Evolutionary conservation across 1,140 invertebrate genomes (phyloP), one percentile per base, ranked within the genome.

Genomic region (Drosophila lacteicornis): DNA sequence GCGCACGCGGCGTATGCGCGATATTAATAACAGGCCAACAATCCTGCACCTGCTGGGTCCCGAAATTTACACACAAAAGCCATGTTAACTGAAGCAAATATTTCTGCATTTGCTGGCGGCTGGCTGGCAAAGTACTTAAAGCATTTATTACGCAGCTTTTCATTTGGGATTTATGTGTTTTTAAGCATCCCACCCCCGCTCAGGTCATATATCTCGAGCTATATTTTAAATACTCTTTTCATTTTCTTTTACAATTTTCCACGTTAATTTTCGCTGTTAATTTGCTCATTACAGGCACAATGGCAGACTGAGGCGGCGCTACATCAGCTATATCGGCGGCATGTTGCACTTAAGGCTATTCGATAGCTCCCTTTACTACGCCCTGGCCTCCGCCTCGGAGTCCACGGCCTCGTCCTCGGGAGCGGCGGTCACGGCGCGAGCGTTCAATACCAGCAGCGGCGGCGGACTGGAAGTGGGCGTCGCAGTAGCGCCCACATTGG

Each of bases 311-410:
- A 33, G 43, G 9, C 43, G 51, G 0, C 8, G 12, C 49, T 51
- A 17, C 19, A 61, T 45, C 58, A 62, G 13, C 46, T 30, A 36
- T 36, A 11, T 36, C 33, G 9, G 33, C 33, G 33, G 57, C 42
- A 88, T 90, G 85, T 70, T 90, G 61, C 85, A 90, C 56, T 67
- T 90, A 66, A 82, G 82, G 65, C 75, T 90, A 51, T 90, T 90
- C 60, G 85, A 91, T 82, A 90, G 71, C 70, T 79, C 85, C 15
- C 75, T 85, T 22, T 82, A 85, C 53, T 79, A 79, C 38, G 70
- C 74, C 17, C 58, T 85, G 60, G 68, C 85, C 59, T 79, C 84
- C 33, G 69, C 58, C 19, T 75, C 85, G 3, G 59, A 51, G 27
- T 51, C 53, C 47, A 42, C 55, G 0, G n/a, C 30, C 17, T 22